Base-by-base conservation (phyloP, 1,140 invertebrate species). In the Zaprionus vittiger region DNA sequence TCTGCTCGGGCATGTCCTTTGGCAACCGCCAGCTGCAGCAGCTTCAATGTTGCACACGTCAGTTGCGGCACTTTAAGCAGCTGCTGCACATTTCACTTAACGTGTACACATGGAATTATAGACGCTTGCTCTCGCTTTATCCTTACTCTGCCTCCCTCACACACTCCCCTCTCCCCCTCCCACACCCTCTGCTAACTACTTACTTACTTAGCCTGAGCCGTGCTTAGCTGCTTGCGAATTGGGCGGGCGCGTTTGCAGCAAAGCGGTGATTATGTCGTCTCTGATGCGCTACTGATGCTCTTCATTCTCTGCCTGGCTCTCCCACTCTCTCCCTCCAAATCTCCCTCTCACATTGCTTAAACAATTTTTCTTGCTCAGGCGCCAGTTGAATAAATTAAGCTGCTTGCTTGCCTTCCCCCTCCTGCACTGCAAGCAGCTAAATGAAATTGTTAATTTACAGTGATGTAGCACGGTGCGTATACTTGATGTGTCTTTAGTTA, bases 361-460 rank as follows among this genome's bases (percentile, higher is more conserved):
- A 64, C 41, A 61, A 72, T 71, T 79, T 75, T 71, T 76, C 73
- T 76, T 65, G 74, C 67, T 70, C 44, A 7, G 20, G 44, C 67
- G 34, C 66, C 80, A 82, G 70, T 80, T 77, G 82, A 84, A 85
- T 85, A 85, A 85, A 81, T 85, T 85, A 85, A 85, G 83, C 74
- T 73, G 81, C 74, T 74, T 57, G 67, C 44, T 34, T 17, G n/a
- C 15, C 6, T 15, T 11, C 4, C 38, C 20, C 4, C 37, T 4
- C 3, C 60, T 11, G 22, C 22, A 24, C 74, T 7, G 38, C 6
- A 73, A 73, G 55, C 77, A 66, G 77, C 83, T 83, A 81, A 87
- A 87, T 87, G 72, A 87, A 89, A 87, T 89, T 87, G 84, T 84
- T 84, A 81, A 87, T 89, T 89, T 79, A 77, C 64, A 78, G 17